Evolutionary conservation across 2,113 vertebrate genomes (phyloP).

Genomic region (Turnix velox): DNA sequence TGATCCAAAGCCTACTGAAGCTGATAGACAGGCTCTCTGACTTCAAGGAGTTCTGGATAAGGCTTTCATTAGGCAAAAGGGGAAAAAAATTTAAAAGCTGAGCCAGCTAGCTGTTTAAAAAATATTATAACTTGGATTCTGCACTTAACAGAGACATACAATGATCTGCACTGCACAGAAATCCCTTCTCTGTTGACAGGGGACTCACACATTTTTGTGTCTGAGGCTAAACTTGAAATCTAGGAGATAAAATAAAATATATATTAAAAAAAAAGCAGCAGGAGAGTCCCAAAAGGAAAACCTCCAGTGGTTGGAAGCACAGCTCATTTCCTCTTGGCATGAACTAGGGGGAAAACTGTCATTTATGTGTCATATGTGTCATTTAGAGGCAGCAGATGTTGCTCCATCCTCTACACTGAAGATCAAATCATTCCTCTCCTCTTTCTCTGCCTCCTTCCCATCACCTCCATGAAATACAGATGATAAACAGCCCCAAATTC

Average conservation of each 20-base stretch:
- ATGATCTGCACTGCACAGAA: slow-evolving; percentile 5
- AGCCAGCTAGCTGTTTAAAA: slow-evolving; percentile 39
- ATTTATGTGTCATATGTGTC: neutral
- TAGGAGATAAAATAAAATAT: neutral
- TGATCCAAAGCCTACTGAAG: slow-evolving; percentile 60
- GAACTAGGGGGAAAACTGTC: neutral
- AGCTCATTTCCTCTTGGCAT: slow-evolving; percentile 34
- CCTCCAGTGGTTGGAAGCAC: neutral
- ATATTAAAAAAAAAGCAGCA: neutral
- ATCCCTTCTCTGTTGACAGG: slow-evolving; percentile 2
- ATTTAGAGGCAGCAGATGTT: neutral
- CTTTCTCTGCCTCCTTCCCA: neutral
- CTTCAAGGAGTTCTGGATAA: slow-evolving; percentile 50
- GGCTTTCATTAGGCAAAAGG: slow-evolving; percentile 40
- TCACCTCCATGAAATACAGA: fast-evolving
- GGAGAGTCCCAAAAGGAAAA: slow-evolving; percentile 7
- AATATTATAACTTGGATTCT: slow-evolving; percentile 7
- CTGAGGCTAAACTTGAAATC: slow-evolving; percentile 45
- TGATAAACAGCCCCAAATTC: neutral
- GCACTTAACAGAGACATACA: neutral
- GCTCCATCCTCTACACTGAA: neutral
- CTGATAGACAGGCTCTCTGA: slow-evolving; percentile 46
- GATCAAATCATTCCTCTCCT: no score
- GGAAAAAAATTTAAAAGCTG: slow-evolving; percentile 1
- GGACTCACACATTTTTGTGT: slow-evolving; percentile 12